Conservation (phyloP, 1,140 invertebrate genomes). For the Eueides isabella region DNA sequence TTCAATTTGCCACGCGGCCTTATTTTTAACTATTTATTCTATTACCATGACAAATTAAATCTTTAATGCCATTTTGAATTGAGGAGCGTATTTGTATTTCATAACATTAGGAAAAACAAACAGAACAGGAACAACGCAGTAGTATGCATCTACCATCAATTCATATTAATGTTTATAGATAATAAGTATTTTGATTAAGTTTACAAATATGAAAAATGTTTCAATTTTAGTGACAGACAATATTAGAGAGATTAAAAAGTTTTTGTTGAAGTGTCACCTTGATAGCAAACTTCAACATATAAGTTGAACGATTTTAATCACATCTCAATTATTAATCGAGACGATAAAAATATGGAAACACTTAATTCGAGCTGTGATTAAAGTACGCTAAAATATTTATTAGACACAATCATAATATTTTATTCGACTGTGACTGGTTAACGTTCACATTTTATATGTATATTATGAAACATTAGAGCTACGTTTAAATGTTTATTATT, state of each 20-base stretch:
- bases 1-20: conserved; percentile 28
- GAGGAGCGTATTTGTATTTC: conserved; percentile 26
- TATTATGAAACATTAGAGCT: conserved; percentile 31
- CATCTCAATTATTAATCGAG: neutral
- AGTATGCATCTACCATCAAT: conserved; percentile 10
- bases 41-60: conserved; percentile 33
- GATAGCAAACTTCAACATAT: neutral
- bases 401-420: conserved; percentile 12
- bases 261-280: conserved; percentile 14
- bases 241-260: conserved; percentile 15
- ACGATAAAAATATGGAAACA: conserved; percentile 4
- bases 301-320: conserved; percentile 30
- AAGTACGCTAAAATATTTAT: conserved; percentile 24
- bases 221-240: conserved; percentile 9
- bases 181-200: neutral
- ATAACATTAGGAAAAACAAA: conserved; percentile 24
- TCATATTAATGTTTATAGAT: conserved; percentile 2
- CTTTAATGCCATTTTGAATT: conserved; percentile 22
- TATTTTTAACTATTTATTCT: conserved; percentile 26
- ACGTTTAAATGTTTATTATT: conserved; percentile 38
- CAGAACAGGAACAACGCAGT: conserved; percentile 4
- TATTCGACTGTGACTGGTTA: conserved; percentile 20
- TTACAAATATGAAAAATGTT: conserved; percentile 8
- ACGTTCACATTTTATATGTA: conserved; percentile 15
- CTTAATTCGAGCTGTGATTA: conserved; percentile 7